Evolutionary conservation across 2,113 vertebrate genomes (phyloP), one percentile per base, ranked within the genome.

Genomic region (Mormoops blainvillei): DNA sequence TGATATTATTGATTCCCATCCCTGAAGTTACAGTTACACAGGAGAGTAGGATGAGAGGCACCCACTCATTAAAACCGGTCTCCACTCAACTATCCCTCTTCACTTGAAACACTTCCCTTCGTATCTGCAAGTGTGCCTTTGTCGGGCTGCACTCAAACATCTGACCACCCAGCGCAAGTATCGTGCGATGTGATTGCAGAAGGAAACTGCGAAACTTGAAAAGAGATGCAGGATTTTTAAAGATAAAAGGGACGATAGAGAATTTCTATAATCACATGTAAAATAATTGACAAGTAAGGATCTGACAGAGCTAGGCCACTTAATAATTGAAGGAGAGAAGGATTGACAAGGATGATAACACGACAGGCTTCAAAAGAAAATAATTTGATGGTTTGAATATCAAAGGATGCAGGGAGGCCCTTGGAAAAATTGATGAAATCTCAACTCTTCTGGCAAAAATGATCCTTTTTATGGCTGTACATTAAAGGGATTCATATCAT

Each of bases 251-350:
- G 14, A 14, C 78, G 86, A 65, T 38, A 38, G 48, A 88, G 86
- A 82, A 89, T 77, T 88, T 91, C 83, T 91, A 36, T 87, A 82
- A 97, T 86, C 73, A 28, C 48, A 45, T 58, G 82, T 54, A 95
- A 68, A 83, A 71, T 96, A 88, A 89, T 94, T 78, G 89, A 89
- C 73, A 91, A 96, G 92, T 68, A 89, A 89, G 48, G 41, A 41
- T 95, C 95, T 86, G 82, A 83, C 58, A 31, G 74, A 45, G 74
- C 73, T 76, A 88, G 78, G 61, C 63, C 52, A 68, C 56, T 89
- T 89, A 97, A 95, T 96, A 94, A 96, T 92, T 95, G 93, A 97
- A 95, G 89, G 96, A 89, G 77, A 90, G 95, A 91, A 96, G 96
- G 93, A 93, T 96, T 1, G 38, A 89, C 48, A 54, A 87, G 87